A percentile compares a stretch with the other conserved stretches of the same genome.
Conservation (phyloP, 1,140 invertebrate genomes). For the Colletes gigas region DNA sequence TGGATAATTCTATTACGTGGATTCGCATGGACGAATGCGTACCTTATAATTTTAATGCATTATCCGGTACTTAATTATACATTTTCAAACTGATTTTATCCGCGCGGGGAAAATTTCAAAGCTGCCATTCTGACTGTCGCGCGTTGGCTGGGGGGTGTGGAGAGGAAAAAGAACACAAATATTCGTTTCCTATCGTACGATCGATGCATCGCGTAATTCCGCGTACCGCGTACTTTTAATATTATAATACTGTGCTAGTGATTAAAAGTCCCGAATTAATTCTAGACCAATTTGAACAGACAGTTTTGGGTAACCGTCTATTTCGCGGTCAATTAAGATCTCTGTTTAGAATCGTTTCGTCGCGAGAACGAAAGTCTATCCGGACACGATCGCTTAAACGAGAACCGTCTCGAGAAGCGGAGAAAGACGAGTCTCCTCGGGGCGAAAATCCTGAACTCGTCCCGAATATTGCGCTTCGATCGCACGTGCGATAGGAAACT, state of each 20-base stretch:
- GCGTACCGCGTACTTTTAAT: too few relatives aligned
- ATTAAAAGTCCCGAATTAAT: too few relatives aligned
- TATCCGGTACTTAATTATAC: neutral
- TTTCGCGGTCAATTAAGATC: too few relatives aligned
- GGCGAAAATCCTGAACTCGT: constrained; percentile 58
- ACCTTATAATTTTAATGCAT: neutral
- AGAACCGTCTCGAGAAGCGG: neutral
- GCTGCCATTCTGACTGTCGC: too few relatives aligned
- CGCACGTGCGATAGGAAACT: constrained; percentile 61
- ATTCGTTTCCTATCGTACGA: too few relatives aligned
- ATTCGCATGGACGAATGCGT: neutral
- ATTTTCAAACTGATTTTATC: too few relatives aligned
- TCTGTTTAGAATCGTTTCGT: neutral
- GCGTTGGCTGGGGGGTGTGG: too few relatives aligned
- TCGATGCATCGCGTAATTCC: too few relatives aligned
- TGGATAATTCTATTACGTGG: constrained; percentile 11
- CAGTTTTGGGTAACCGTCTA: too few relatives aligned
- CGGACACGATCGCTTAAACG: neutral
- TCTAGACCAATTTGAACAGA: too few relatives aligned
- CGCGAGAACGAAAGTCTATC: neutral
- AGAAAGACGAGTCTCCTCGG: neutral
- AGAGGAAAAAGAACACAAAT: too few relatives aligned
- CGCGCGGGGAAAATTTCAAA: neutral
- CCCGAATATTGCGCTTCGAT: constrained; percentile 58
- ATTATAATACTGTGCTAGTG: too few relatives aligned